Evolutionary conservation across 2,888 invertebrate genomes (phyloP), one percentile per base, ranked within the genome.

Genomic region (Calameuta idolon): DNA sequence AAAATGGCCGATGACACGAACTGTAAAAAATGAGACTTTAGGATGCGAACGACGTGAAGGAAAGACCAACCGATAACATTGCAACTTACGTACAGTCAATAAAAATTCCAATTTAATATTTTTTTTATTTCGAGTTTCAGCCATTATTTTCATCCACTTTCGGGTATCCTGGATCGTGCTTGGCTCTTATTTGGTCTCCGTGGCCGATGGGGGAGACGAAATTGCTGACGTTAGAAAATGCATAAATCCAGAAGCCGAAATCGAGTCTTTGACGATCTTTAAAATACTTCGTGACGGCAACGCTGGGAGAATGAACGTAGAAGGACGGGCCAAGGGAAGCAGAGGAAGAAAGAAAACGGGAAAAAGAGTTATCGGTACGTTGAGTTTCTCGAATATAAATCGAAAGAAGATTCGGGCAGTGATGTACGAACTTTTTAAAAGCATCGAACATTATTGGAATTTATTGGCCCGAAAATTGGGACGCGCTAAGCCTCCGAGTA

Each of bases 401-500:
- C 84, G 88, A 84, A 73, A 78, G 81, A 75, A 78, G 74, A 76
- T 80, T 77, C 77, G 80, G 83, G 79, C 84, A 83, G 85, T 89
- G 89, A 89, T 86, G 84, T 88, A 89, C 86, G 89, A 87, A 89
- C 86, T 86, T 85, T 89, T 88, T 87, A 86, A 88, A 84, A 84
- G 83, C 83, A 87, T 83, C 84, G 85, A 88, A 88, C 88, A 83
- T 88, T 89, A 89, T 89, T 89, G 89, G 89, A 90, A 90, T 90
- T 89, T 89, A 90, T 87, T 85, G 89, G 85, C 80, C 85, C 84
- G 87, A 88, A 88, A 89, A 89, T 89, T 89, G 89, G 88, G 84
- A 85, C 86, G 86, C 84, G 83, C 81, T 86, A 86, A 88, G 83
- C 71, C 71, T 71, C 31, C 71, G 4, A 81, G 82, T 85, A 84